These are phyloP conservation scores for Escarpia spicata DNA, from an alignment of 2,888 invertebrate species.

Conservation along the genomic window DNA sequence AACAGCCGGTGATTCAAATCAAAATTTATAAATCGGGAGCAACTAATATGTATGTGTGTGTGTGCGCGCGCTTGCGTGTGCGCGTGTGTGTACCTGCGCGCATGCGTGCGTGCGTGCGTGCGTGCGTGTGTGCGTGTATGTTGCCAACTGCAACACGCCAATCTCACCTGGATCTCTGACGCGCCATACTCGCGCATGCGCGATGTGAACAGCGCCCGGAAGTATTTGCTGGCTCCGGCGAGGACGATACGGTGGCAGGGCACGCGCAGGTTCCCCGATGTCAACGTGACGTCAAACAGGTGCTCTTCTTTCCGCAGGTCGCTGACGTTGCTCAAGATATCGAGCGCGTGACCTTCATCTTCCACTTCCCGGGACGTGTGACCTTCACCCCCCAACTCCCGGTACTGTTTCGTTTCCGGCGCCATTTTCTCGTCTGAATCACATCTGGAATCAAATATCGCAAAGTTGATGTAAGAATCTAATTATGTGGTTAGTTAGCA, in stretches of 20 bases:
- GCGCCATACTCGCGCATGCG: conserved; percentile 4
- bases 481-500: background rate
- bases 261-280: conserved; percentile 12
- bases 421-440: background rate
- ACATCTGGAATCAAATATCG: background rate
- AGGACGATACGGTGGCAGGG: background rate
- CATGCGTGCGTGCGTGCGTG: too few species aligned
- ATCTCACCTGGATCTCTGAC: background rate
- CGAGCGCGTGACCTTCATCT: background rate
- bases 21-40: too few species aligned
- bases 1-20: too few species aligned
- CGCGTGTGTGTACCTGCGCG: too few species aligned
- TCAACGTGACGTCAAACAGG: conserved; percentile 12
- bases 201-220: conserved; percentile 10
- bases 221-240: conserved; percentile 5
- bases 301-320: conserved; percentile 8
- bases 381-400: background rate
- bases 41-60: too few species aligned
- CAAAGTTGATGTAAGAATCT: background rate
- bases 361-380: background rate
- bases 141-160: too few species aligned
- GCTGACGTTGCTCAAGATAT: background rate
- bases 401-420: conserved; percentile 6
- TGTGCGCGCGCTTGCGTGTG: too few species aligned
- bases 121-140: too few species aligned